These are phyloP conservation scores for Incurvaria masculella DNA, from an alignment of 2,888 invertebrate species.

Conservation along the genomic window DNA sequence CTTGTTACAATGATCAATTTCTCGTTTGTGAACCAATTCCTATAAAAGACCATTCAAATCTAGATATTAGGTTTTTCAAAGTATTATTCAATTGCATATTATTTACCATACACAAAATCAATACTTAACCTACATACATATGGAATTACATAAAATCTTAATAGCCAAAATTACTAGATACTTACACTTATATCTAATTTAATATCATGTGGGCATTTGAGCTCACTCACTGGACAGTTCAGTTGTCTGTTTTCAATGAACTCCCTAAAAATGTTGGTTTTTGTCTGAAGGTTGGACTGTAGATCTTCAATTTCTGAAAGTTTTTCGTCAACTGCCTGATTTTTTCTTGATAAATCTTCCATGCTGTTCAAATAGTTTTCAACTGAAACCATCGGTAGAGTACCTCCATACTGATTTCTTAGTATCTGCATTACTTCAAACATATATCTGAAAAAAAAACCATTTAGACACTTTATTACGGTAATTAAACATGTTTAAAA, in stretches of 20 bases:
- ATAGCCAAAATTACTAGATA: too few species aligned
- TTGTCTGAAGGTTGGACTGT: slow-evolving; percentile 31
- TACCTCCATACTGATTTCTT: slow-evolving; percentile 43
- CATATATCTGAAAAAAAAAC: slow-evolving; percentile 30
- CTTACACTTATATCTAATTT: slow-evolving; percentile 32
- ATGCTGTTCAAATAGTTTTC: slow-evolving; percentile 36
- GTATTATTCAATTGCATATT: too few species aligned
- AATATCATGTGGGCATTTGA: slow-evolving; percentile 36
- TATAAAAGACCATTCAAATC: too few species aligned
- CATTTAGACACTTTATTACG: neutral
- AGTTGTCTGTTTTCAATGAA: slow-evolving; percentile 31
- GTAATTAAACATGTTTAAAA: too few species aligned
- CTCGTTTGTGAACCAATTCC: slow-evolving; percentile 31
- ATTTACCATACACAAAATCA: too few species aligned
- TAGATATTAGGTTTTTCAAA: too few species aligned
- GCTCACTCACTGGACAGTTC: slow-evolving; percentile 32
- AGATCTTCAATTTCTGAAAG: slow-evolving; percentile 39
- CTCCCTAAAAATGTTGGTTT: slow-evolving; percentile 39
- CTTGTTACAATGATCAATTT: slow-evolving; percentile 30
- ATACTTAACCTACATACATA: too few species aligned
- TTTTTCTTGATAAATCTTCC: slow-evolving; percentile 32
- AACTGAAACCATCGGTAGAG: slow-evolving; percentile 33
- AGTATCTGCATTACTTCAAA: slow-evolving; percentile 36
- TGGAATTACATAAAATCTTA: too few species aligned
- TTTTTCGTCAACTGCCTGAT: slow-evolving; percentile 29